Base-by-base conservation (phyloP, 1,140 invertebrate species). In the Drosophila ogumai region DNA sequence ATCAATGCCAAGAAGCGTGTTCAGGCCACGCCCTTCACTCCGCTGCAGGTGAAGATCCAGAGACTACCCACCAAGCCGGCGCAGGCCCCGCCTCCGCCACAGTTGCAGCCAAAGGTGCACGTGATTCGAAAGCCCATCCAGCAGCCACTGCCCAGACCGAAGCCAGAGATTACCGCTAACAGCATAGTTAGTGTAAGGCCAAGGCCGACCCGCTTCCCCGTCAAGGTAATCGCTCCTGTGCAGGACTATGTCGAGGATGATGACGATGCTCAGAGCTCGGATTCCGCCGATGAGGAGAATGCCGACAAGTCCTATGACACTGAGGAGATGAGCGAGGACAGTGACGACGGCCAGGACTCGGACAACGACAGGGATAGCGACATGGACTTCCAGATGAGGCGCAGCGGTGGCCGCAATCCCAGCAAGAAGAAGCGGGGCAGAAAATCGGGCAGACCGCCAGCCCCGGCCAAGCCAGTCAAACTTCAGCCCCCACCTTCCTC, bases 291-390 rank as follows among this genome's bases (percentile, higher is more conserved):
- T 31, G 82, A 91, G n/a, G 88, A 87, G 43, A 91, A 90, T 50
- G 59, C 65, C 40, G 69, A 73, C 13, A 73, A 73, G 44, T 72
- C 68, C n/a, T 86, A 90, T 12, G 93, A 93, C 43, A 91, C 88
- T n/a, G 85, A 90, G n/a, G 90, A 93, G 66, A 60, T 91, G 5
- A 90, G 88, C 64, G 90, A 91, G 15, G 68, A 67, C 3, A 85
- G 75, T 43, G 76, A 91, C n/a, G 81, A 63, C 9, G 79, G 81
- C 12, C 84, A 73, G n/a, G 79, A 90, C 28, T 82, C 79, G 3
- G 91, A 93, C 61, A 91, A 93, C 77, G 93, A 92, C 75, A 85
- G 81, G 17, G 91, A 92, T 36, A 92, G 90, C 63, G 82, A 93
- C 75, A 84, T 91, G 54, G 92, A 93, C 65, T 87, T 92, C 56